These are phyloP conservation scores for Pempheris klunzingeri DNA, from an alignment of 2,797 vertebrate species.

Conservation along the genomic window DNA sequence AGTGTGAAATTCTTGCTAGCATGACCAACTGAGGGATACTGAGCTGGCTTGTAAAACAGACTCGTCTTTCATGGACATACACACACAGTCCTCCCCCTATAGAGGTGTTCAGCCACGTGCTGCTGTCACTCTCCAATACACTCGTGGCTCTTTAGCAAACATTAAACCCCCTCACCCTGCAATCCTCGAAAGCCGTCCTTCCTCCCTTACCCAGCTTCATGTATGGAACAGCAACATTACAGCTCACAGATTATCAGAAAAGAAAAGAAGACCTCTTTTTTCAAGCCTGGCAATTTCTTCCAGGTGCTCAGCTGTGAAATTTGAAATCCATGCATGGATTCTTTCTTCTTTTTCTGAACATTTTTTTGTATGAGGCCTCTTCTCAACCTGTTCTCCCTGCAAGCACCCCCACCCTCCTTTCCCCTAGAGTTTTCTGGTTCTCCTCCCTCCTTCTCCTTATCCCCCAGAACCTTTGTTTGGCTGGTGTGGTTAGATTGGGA, in stretches of 20 bases:
- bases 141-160: conserved; percentile 73
- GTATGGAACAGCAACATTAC: conserved; percentile 72
- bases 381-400: conserved; percentile 46
- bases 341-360: conserved; percentile 66
- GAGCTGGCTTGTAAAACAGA: conserved; percentile 74
- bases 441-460: conserved; percentile 17
- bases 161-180: conserved; percentile 62
- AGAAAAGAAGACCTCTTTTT: conserved; percentile 75
- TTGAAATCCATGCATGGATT: conserved; percentile 87
- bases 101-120: conserved; percentile 72
- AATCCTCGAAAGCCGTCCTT: conserved; percentile 43
- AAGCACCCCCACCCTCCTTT: conserved; percentile 12
- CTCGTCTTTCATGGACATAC: conserved; percentile 72
- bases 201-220: conserved; percentile 45
- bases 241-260: conserved; percentile 77
- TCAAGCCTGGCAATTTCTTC: conserved; percentile 82
- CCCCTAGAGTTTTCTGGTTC: conserved; percentile 35
- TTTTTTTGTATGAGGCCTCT: conserved; percentile 53
- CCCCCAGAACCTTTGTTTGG: conserved; percentile 77
- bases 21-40: conserved; percentile 72
- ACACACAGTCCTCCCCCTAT: conserved; percentile 60
- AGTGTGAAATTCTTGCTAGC: conserved; percentile 73
- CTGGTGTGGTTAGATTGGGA: conserved; percentile 71
- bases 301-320: conserved; percentile 89
- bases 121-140: conserved; percentile 77